phyloP scores from a whole-genome alignment of 2,797 vertebrate genomes.

The Myiotriccus ornatus region DNA sequence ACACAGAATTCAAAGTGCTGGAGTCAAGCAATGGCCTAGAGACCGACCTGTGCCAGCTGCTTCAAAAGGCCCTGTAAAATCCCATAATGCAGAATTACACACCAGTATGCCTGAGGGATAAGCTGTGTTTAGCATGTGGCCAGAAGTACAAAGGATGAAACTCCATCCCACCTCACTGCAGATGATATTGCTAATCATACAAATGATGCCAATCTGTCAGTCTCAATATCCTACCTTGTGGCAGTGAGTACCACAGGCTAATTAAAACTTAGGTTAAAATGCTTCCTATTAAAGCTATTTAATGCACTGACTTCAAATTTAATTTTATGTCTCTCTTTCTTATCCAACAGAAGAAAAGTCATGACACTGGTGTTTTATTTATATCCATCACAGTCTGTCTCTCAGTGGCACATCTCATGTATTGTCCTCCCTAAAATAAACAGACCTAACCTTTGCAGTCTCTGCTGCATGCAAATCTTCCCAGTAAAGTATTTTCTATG shows the following conservation, averaged over 20 bases:
- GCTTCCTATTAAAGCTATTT: slow-evolving; percentile 31
- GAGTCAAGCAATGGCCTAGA: neutral
- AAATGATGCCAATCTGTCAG: neutral
- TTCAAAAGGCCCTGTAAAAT: slow-evolving; percentile 19
- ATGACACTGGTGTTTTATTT: slow-evolving; percentile 13
- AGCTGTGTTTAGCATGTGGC: neutral
- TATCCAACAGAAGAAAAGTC: neutral
- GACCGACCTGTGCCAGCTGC: slow-evolving; percentile 8
- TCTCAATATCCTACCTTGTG: slow-evolving; percentile 19
- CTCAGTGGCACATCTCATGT: neutral
- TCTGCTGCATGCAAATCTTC: slow-evolving; percentile 38
- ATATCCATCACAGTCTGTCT: neutral
- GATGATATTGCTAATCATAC: slow-evolving; percentile 2
- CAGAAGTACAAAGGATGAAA: neutral
- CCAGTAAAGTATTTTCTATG: slow-evolving; percentile 3
- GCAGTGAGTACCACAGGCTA: slow-evolving; percentile 1
- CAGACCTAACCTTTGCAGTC: slow-evolving; percentile 50
- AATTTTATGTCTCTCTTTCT: slow-evolving; percentile 12
- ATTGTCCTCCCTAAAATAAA: slow-evolving; percentile 50
- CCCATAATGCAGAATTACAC: neutral
- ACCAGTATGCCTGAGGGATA: neutral
- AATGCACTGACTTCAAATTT: slow-evolving; percentile 32
- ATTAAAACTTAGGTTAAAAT: slow-evolving; percentile 54
- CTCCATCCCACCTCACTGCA: neutral
- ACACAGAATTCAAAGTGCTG: neutral